Percentiles rank a stretch among this genome's conserved stretches.
Conservation (phyloP, 53 echinoderm and acorn worm species). For the Holothuria scabra region DNA sequence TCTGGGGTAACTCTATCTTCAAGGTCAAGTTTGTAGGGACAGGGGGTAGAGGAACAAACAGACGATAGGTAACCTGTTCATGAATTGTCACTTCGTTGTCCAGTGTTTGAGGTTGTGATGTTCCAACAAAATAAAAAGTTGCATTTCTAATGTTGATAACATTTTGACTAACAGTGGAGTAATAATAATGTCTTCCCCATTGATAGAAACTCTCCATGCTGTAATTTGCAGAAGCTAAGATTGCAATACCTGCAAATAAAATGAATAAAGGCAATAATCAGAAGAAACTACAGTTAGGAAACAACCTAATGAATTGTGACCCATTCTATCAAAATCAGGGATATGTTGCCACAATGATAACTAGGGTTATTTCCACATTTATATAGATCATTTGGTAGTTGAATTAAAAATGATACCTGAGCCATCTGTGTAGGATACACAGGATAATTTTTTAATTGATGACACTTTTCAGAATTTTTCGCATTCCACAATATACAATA, state of each 20-base stretch:
- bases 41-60: constrained; percentile 70
- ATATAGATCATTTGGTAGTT: no score
- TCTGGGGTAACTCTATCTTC: constrained; percentile 54
- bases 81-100: constrained; percentile 62
- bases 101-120: constrained; percentile 65
- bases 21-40: constrained; percentile 67
- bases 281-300: no score
- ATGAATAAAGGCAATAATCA: not conserved
- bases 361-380: no score
- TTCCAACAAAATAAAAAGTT: constrained; percentile 66
- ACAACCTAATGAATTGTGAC: no score
- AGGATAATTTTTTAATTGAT: no score
- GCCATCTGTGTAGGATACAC: no score
- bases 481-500: no score
- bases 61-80: constrained; percentile 68
- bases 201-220: constrained; percentile 76
- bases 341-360: no score
- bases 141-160: constrained; percentile 84
- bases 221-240: constrained; percentile 58
- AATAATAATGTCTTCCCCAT: constrained; percentile 73
- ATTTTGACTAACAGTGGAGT: constrained; percentile 59
- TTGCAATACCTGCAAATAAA: constrained; percentile 54
- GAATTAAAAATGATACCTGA: no score
- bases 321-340: no score
- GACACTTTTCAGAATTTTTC: no score